Evolutionary conservation across 2,888 invertebrate species (phyloP).

Genomic region (Rosalia funebris): DNA sequence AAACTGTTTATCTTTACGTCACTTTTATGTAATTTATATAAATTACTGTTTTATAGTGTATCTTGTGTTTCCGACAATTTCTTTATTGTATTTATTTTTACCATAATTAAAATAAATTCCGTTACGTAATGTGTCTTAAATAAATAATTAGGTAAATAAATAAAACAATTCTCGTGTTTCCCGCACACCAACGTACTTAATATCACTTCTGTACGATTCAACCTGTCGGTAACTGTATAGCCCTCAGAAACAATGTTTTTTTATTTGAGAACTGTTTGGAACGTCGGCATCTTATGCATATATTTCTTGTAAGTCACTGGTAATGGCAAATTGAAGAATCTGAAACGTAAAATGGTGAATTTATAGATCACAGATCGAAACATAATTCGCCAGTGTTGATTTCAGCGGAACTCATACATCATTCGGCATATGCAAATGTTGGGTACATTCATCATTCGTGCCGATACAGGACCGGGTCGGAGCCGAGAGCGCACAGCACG

Average conservation of each 20-base stretch:
- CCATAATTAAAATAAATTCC: too few species aligned
- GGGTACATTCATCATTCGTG: constrained; percentile 61
- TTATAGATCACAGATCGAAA: constrained; percentile 60
- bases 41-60: too few species aligned
- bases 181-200: too few species aligned
- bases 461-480: constrained; percentile 47
- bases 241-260: background rate
- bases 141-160: too few species aligned
- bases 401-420: constrained; percentile 62
- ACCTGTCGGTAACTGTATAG: background rate
- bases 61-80: too few species aligned
- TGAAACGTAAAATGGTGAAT: constrained; percentile 39
- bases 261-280: background rate
- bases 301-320: constrained; percentile 32
- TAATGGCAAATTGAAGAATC: constrained; percentile 60
- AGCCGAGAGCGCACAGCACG: constrained; percentile 34
- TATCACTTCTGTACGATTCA: too few species aligned
- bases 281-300: constrained; percentile 20
- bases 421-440: constrained; percentile 64
- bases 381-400: constrained; percentile 63
- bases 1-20: too few species aligned
- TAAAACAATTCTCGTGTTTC: too few species aligned
- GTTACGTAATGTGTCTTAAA: too few species aligned
- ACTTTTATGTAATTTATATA: too few species aligned
- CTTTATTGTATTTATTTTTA: too few species aligned